Evolutionary conservation across 2,113 vertebrate genomes (phyloP).

Genomic region (Tragelaphus imberbis): DNA sequence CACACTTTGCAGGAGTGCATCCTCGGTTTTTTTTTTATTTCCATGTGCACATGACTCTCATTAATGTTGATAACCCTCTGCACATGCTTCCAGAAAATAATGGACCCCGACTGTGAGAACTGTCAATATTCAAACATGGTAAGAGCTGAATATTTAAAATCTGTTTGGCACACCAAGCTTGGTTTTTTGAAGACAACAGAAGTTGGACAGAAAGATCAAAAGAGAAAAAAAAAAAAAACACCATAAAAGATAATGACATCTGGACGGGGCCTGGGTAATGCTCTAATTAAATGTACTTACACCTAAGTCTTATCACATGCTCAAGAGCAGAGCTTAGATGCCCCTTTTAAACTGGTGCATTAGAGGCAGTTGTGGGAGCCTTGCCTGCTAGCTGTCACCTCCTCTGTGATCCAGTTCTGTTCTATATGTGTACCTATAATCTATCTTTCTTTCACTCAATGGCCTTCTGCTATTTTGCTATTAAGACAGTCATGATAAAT

Average conservation of each 20-base stretch:
- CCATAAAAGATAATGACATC: not conserved
- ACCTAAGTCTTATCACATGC: constrained; percentile 41
- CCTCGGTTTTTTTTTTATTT: not conserved
- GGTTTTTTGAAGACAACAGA: constrained; percentile 49
- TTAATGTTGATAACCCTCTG: constrained; percentile 16
- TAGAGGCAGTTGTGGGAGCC: accelerated
- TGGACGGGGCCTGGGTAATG: not conserved
- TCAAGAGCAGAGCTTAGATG: not conserved
- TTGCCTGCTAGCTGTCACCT: not conserved
- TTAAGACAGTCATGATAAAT: not conserved
- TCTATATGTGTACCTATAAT: not conserved
- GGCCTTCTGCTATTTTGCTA: not conserved
- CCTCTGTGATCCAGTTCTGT: not conserved
- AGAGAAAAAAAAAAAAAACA: not conserved
- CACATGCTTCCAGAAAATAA: constrained; percentile 40
- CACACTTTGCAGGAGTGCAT: not conserved
- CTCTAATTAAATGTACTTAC: constrained; percentile 27
- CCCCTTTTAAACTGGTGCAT: not conserved
- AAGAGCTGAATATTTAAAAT: constrained; percentile 43
- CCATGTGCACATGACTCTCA: not conserved
- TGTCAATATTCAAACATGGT: not conserved
- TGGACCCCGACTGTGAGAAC: not conserved
- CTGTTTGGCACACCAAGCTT: not conserved
- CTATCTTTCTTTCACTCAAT: not conserved
- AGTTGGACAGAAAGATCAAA: constrained; percentile 55